Base-by-base conservation (phyloP, 2,888 invertebrate species). In the Auanema freiburgensis region DNA sequence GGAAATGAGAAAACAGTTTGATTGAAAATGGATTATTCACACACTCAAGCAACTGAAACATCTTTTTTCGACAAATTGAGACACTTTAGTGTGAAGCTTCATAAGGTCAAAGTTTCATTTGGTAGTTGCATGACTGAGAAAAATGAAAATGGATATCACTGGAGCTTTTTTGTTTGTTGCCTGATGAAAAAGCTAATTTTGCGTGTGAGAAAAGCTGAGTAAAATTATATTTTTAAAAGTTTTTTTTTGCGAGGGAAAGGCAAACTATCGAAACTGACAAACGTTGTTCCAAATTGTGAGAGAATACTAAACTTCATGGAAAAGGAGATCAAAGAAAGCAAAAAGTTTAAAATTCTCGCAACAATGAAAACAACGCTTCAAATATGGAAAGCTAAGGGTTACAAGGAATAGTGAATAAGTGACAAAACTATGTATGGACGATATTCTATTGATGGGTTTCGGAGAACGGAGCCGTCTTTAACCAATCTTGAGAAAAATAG, bases 401-500 rank as follows among this genome's bases (percentile, higher is more conserved):
- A 18, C 8, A 18, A 8, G n/a, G n/a, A n/a, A n/a, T n/a, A 46
- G 46, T 46, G 46, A 46, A 8, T 46, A 8, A 18, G 46, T 46
- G 46, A 21, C 16, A 46, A 5, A 46, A 46, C 16, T 21, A 18
- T 46, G 46, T 16, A 18, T 46, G 21, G 46, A 46, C 16, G 21
- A 46, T 46, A 46, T 21, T 46, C 23, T 46, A 18, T 46, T 46
- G 46, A 16, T 21, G 16, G 21, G 46, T 46, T 8, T 5, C 8
- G 16, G 21, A 46, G 8, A 46, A 8, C 16, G 21, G 8, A 18
- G 46, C 46, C 16, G 21, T 21, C 23, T 46, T 52, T 52, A n/a
- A 24, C 53, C 21, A 52, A 52, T 52, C 24, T 52, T 52, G 53
- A 52, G 23, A 52, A 52, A 10, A 23, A 23, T 3, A 23, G 24